Evolutionary conservation across 1,140 invertebrate species (phyloP).

Genomic region (Leptoteleia sp.): DNA sequence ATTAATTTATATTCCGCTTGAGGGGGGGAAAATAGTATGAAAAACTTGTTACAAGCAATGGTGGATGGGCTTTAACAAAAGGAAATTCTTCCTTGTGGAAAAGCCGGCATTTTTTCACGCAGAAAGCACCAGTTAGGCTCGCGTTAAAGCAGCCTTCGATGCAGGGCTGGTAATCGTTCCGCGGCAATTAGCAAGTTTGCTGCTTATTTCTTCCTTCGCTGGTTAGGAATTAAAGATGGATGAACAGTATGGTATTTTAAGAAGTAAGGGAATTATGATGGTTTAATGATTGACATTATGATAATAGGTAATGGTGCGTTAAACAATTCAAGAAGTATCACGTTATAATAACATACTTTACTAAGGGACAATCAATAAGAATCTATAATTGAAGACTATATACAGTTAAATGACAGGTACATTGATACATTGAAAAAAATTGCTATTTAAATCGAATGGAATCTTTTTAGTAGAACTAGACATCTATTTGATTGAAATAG

Average conservation of each 20-base stretch:
- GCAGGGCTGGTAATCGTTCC: constrained; percentile 47
- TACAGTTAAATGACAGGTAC: too few species aligned
- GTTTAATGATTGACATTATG: constrained; percentile 8
- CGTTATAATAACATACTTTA: background rate
- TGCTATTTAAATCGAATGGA: too few species aligned
- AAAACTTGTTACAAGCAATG: background rate
- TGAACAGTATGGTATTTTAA: constrained; percentile 26
- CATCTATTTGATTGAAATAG: too few species aligned
- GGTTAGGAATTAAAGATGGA: constrained; percentile 27
- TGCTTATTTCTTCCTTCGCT: constrained; percentile 44
- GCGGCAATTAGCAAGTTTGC: constrained; percentile 53
- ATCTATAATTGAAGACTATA: too few species aligned
- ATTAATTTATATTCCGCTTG: too few species aligned
- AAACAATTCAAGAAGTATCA: background rate
- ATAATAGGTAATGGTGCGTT: too few species aligned
- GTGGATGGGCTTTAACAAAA: background rate
- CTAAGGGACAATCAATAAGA: background rate
- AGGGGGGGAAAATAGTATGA: too few species aligned
- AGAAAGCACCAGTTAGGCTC: constrained; percentile 51
- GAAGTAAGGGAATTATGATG: constrained; percentile 11
- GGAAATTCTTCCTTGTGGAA: constrained; percentile 44
- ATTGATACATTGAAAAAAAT: too few species aligned
- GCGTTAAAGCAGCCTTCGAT: constrained; percentile 51
- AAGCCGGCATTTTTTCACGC: constrained; percentile 44
- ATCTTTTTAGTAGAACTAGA: too few species aligned